Evolutionary conservation across 2,888 invertebrate species (phyloP), one percentile per base, ranked within the genome.

Genomic region (Ditula angustiorana): DNA sequence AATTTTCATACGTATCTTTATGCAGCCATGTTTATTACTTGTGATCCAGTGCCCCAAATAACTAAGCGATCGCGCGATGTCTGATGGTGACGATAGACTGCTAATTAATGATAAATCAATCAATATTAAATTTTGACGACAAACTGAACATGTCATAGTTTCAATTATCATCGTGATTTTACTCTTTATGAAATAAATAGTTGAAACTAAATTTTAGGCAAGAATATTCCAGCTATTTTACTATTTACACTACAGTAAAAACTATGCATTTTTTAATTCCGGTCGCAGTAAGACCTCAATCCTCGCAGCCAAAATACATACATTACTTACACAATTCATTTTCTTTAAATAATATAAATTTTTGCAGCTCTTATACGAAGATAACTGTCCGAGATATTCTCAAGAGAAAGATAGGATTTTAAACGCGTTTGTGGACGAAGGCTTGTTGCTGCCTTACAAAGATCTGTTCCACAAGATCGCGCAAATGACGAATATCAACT

Each of bases 391-490:
- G 8, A 81, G 88, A 35, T 93, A 93, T 73, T 79, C 74, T 28
- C 86, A 91, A 78, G 92, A 93, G 73, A 92, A 92, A 71, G 79
- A 88, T 69, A 83, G 90, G 64, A 82, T 92, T 57, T 74, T 90
- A 44, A 81, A 85, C 47, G 90, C 88, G 1, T 92, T 89, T 69
- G 79, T 77, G 5, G 85, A 90, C 10, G 92, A 92, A 74, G 89
- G 90, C 7, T 71, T 90, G n/a, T 70, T 92, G 37, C 65, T 75
- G 41, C 90, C 91, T 1, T 92, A 93, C 68, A 83, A 81, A 63
- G 92, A 93, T 59, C 71, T 93, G 1, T 92, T 93, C 56, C 82
- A 88, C 69, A 88, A 88, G 72, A 88, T 93, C 46, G 87, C 92
- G 10, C 86, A 88, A 68, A 83, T 92, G 82, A 93, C 93, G 2